These are phyloP conservation scores for Alsophila aescularia DNA, from an alignment of 2,888 invertebrate species.

Conservation along the genomic window DNA sequence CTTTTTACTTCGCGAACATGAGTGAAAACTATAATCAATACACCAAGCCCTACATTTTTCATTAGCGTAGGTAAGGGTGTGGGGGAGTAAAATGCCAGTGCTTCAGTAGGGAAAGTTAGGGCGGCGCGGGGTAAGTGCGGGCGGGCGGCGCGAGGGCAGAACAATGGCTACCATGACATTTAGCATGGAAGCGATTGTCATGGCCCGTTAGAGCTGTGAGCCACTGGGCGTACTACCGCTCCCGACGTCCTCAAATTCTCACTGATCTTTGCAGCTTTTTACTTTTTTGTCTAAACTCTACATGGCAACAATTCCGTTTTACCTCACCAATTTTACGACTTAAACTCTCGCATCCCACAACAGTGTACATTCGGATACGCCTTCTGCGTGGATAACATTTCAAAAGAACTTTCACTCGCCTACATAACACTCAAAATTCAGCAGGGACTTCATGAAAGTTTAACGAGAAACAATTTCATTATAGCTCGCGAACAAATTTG, in stretches of 20 bases:
- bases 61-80: slow-evolving; percentile 68
- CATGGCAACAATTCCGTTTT: slow-evolving; percentile 28
- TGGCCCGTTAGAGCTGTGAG: slow-evolving; percentile 75
- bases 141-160: slow-evolving; percentile 57
- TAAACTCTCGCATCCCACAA: slow-evolving; percentile 4
- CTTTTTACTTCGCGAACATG: slow-evolving; percentile 28
- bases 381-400: slow-evolving; percentile 9
- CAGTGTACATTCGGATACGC: neutral
- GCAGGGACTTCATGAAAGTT: slow-evolving; percentile 31
- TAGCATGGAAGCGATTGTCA: slow-evolving; percentile 83
- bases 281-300: slow-evolving; percentile 24
- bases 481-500: slow-evolving; percentile 33
- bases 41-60: slow-evolving; percentile 65
- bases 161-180: slow-evolving; percentile 84
- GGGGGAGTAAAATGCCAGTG: slow-evolving; percentile 73
- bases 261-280: slow-evolving; percentile 49
- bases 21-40: slow-evolving; percentile 56
- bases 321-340: neutral
- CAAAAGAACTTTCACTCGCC: slow-evolving; percentile 35
- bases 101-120: slow-evolving; percentile 62
- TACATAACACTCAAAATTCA: slow-evolving; percentile 42
- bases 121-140: slow-evolving; percentile 52
- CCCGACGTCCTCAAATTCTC: slow-evolving; percentile 64
- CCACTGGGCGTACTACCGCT: slow-evolving; percentile 72
- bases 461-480: slow-evolving; percentile 38